phyloP scores from a whole-genome alignment of 2,797 vertebrate species.

The Oreochromis grahami region DNA sequence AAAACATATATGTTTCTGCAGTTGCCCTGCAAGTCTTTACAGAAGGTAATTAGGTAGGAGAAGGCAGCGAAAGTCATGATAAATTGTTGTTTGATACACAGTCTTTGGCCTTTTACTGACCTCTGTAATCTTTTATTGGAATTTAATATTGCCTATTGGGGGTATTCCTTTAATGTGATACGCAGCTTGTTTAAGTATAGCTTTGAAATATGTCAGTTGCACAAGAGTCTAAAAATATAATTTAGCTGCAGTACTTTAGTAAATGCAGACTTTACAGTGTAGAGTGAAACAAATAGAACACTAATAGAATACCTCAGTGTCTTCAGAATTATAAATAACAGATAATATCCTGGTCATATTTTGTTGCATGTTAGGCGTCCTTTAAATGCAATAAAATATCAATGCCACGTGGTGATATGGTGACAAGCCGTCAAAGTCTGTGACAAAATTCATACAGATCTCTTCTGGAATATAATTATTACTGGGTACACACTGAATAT shows the following conservation, averaged over 20 bases:
- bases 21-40: background rate
- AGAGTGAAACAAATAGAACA: background rate
- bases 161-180: background rate
- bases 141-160: background rate
- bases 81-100: background rate
- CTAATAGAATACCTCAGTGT: background rate
- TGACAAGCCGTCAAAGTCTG: conserved; percentile 38
- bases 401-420: conserved; percentile 1
- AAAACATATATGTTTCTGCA: background rate
- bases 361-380: background rate
- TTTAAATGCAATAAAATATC: conserved; percentile 24
- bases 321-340: background rate
- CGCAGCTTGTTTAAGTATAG: background rate
- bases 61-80: background rate
- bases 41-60: background rate
- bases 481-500: conserved; percentile 59
- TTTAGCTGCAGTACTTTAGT: background rate
- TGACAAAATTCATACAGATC: conserved; percentile 52
- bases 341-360: conserved; percentile 3
- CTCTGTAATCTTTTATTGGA: background rate
- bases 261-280: background rate
- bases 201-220: background rate
- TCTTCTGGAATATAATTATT: conserved; percentile 62
- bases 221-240: background rate
- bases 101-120: background rate